A percentile compares a stretch with the other conserved stretches of the same genome.
Conservation (phyloP, 2,113 vertebrate species). For the Pungitius pungitius region DNA sequence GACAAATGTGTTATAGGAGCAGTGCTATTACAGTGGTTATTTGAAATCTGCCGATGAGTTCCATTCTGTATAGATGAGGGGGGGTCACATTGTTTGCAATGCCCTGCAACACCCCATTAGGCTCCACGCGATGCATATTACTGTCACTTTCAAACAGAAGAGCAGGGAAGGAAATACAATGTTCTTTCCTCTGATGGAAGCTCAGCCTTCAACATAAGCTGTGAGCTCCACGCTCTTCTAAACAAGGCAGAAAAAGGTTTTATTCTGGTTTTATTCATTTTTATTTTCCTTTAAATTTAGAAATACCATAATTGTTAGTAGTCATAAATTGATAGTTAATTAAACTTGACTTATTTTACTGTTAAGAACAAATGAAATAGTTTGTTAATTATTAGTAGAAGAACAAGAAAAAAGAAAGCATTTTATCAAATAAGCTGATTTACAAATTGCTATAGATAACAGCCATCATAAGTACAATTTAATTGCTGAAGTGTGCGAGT, state of each 20-base stretch:
- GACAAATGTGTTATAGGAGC: constrained; percentile 31
- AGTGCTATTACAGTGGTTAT: constrained; percentile 35
- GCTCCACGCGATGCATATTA: constrained; percentile 48
- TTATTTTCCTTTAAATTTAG: not conserved
- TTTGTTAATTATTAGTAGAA: too few species aligned
- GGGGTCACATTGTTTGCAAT: constrained; percentile 47
- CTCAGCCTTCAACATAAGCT: constrained; percentile 19
- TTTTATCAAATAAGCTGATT: too few species aligned
- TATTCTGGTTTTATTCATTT: not conserved
- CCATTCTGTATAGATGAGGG: constrained; percentile 24
- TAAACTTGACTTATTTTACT: not conserved
- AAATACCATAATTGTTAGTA: not conserved
- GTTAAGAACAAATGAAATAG: not conserved
- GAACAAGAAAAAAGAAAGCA: too few species aligned
- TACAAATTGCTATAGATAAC: too few species aligned
- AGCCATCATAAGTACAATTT: too few species aligned
- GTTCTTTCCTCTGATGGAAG: constrained; percentile 34
- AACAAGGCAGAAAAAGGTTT: not conserved
- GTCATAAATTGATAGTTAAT: not conserved
- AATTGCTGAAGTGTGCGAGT: too few species aligned
- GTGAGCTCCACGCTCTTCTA: not conserved
- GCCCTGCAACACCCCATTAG: constrained; percentile 18
- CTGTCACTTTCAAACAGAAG: constrained; percentile 40
- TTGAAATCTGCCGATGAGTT: constrained; percentile 29
- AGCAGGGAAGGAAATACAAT: constrained; percentile 31